Conservation (phyloP, 1,140 invertebrate genomes). For the Drosophila elegans region DNA sequence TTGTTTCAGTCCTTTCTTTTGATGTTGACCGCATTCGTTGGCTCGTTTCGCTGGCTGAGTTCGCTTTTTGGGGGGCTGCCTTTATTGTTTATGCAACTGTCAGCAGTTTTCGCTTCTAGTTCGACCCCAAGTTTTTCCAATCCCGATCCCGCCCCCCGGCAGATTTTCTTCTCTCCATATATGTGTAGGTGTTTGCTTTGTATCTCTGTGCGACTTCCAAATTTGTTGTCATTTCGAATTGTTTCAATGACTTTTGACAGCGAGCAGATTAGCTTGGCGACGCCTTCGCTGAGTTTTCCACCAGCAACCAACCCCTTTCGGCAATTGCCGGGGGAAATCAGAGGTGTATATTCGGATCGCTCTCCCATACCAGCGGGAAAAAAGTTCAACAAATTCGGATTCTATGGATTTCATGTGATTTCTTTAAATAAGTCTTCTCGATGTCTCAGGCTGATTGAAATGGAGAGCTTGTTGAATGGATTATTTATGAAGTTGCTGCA, state of each 20-base stretch:
- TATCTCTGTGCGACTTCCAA: conserved; percentile 62
- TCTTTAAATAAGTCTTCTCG: conserved; percentile 18
- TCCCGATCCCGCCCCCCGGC: neutral
- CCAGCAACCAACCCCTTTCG: neutral
- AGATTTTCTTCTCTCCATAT: conserved; percentile 1
- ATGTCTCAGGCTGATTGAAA: conserved; percentile 14
- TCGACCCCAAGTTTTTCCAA: conserved; percentile 44
- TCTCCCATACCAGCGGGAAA: conserved; percentile 4
- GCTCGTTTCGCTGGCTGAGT: conserved; percentile 37
- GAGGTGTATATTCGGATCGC: conserved; percentile 24
- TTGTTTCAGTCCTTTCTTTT: conserved; percentile 52
- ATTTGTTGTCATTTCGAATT: conserved; percentile 82
- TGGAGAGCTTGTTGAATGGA: neutral
- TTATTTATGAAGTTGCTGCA: neutral
- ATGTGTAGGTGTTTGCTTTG: conserved; percentile 53
- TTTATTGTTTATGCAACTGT: conserved; percentile 82
- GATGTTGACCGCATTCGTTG: conserved; percentile 75
- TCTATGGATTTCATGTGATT: conserved; percentile 11
- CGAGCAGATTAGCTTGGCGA: conserved; percentile 74
- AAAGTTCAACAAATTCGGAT: conserved; percentile 26
- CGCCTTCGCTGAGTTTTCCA: conserved; percentile 44
- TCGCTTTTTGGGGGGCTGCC: conserved; percentile 47
- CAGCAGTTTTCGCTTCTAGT: conserved; percentile 71
- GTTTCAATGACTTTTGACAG: conserved; percentile 80
- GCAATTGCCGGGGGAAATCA: conserved; percentile 63